Percentiles rank a stretch among this genome's conserved stretches.
Evolutionary conservation across 2,888 invertebrate species (phyloP).

Genomic region (Ochropleura leucogaster): DNA sequence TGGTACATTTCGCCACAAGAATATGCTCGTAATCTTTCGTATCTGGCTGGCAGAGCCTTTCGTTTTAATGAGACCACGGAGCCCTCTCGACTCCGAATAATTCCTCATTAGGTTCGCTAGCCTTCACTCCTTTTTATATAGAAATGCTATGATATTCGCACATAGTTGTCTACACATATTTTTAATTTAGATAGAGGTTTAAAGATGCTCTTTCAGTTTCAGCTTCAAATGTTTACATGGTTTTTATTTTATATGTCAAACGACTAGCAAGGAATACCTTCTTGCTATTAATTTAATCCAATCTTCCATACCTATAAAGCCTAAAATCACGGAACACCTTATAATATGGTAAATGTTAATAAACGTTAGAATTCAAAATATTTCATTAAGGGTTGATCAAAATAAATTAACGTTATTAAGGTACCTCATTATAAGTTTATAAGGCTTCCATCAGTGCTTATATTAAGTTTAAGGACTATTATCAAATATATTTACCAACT

Average conservation of each 20-base stretch:
- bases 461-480: constrained; percentile 12
- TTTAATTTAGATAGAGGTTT: constrained; percentile 5
- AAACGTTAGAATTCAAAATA: not conserved
- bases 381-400: not conserved
- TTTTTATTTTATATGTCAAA: too few relatives aligned
- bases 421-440: constrained; percentile 23
- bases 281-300: not conserved
- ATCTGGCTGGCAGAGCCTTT: constrained; percentile 54
- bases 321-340: not conserved
- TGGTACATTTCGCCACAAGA: constrained; percentile 44
- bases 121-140: constrained; percentile 58
- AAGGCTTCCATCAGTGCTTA: not conserved
- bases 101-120: constrained; percentile 70
- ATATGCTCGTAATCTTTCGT: constrained; percentile 54
- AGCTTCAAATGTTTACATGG: not conserved
- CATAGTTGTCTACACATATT: not conserved
- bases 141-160: constrained; percentile 23
- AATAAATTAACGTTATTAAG: constrained; percentile 5
- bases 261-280: not conserved
- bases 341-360: not conserved
- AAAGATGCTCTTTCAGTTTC: not conserved
- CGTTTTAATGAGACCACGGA: constrained; percentile 68
- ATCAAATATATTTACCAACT: not conserved
- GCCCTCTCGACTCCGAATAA: constrained; percentile 70
- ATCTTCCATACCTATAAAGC: not conserved